Evolutionary conservation across 1,140 invertebrate species (phyloP).

Genomic region (Dysdera silvatica): DNA sequence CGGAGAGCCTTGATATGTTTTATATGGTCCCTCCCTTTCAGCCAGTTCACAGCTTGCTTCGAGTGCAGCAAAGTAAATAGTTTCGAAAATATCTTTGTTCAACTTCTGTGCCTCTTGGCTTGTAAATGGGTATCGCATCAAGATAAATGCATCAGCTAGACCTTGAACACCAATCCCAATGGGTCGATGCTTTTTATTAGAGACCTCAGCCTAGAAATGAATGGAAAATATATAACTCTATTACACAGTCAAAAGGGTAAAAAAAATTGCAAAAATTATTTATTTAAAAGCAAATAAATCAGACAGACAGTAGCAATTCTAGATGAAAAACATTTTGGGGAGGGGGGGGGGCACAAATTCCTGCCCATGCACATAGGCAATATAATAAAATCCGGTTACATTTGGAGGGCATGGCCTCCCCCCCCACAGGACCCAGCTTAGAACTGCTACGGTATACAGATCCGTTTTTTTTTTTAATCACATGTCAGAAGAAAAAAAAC

Average conservation of each 20-base stretch:
- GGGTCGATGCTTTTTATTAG: constrained; percentile 85
- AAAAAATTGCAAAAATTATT: not conserved
- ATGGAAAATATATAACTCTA: constrained; percentile 3
- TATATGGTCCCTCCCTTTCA: constrained; percentile 72
- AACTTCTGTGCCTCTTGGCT: constrained; percentile 68
- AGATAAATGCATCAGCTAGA: constrained; percentile 89
- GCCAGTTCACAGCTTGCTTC: constrained; percentile 95
- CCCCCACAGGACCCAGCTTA: too few species aligned
- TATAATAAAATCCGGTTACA: too few species aligned
- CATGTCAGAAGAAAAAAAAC: too few species aligned
- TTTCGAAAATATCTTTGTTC: constrained; percentile 96
- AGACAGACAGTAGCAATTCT: too few species aligned
- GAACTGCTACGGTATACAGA: too few species aligned
- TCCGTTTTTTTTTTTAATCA: too few species aligned
- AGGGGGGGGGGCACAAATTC: too few species aligned
- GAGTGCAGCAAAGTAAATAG: constrained; percentile 92
- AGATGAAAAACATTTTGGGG: too few species aligned
- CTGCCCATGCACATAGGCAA: too few species aligned
- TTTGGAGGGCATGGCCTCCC: too few species aligned
- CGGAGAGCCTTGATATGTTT: constrained; percentile 82
- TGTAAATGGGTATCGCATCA: constrained; percentile 85
- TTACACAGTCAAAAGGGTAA: not conserved
- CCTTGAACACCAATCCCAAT: constrained; percentile 95
- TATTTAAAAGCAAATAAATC: not conserved
- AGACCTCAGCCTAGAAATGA: constrained; percentile 54